Conservation (phyloP, 2,888 invertebrate species). For the Eupithecia inturbata region DNA sequence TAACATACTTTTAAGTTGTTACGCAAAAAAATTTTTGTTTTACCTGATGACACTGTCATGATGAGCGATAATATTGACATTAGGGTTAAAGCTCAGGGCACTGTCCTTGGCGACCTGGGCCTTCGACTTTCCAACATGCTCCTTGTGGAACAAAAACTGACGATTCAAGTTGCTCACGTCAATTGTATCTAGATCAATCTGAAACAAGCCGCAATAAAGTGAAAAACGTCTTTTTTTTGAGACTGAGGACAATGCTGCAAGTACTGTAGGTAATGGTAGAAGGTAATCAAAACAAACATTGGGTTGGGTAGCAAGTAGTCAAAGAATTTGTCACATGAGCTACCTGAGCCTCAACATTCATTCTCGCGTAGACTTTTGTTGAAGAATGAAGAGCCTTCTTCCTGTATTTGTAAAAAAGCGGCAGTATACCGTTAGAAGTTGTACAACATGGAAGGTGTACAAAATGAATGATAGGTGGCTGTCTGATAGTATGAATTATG, state of each 20-base stretch:
- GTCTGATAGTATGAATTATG: slow-evolving; percentile 1
- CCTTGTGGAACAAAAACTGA: slow-evolving; percentile 99
- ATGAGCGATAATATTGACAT: slow-evolving; percentile 93
- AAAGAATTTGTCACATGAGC: not conserved
- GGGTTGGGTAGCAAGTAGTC: not conserved
- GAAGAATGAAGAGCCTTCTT: not conserved
- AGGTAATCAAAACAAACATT: not conserved
- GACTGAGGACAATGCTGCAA: not conserved
- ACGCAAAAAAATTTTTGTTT: not conserved
- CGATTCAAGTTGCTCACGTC: slow-evolving; percentile 99
- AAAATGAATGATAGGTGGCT: not conserved
- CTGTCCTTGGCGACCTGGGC: slow-evolving; percentile 96
- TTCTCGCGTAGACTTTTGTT: not conserved
- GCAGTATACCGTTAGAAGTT: slow-evolving; percentile 27
- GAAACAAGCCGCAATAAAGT: slow-evolving; percentile 61
- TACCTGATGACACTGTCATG: slow-evolving; percentile 97
- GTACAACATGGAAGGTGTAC: slow-evolving; percentile 16
- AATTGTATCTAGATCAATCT: slow-evolving; percentile 99
- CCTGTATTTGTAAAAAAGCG: not conserved
- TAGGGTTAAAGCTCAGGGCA: slow-evolving; percentile 93
- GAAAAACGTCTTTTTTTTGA: not conserved
- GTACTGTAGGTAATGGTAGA: not conserved
- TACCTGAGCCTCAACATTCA: not conserved
- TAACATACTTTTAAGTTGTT: too few species aligned
- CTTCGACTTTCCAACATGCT: slow-evolving; percentile 99